Evolutionary conservation across 30 jellyfish, hydroid and myxozoan genomes (phyloP), one percentile per base, ranked within the genome.

Genomic region (Sanderia malayensis): DNA sequence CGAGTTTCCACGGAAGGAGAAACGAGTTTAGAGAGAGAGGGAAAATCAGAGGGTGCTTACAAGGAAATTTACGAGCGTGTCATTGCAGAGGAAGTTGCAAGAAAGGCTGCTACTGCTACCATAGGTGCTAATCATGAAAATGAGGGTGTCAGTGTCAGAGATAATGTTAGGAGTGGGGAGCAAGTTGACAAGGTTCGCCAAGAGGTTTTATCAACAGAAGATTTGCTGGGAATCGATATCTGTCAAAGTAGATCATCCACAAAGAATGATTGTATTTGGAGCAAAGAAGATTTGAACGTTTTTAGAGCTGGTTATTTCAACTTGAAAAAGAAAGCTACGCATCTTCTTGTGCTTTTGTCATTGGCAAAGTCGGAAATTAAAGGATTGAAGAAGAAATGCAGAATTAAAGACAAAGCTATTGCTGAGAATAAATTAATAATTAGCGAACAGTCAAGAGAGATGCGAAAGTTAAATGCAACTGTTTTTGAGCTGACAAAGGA

Each of bases 271-370:
- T n/a, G n/a, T n/a, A 7, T 78, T 13, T 78, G 89, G 89, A 78
- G 82, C 0, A 78, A 78, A 65, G 89, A 65, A 27, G 89, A 78
- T 22, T 82, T 78, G 29, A 82, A 78, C 13, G 29, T 65, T 17
- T 78, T 78, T 52, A 69, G 89, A 18, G 58, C 52, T 32, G 82
- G 89, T 3, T 78, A 41, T 41, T 66, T 52, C 73, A 57, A 64
- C 23, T 65, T 78, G 28, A 78, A 78, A 68, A 78, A 57, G 31
- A 58, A 70, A 1, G 66, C 89, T 1, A 79, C 66, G 32, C 65
- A 66, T 22, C 46, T 78, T 44, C 65, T 78, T n/a, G 28, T 65
- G 52, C n/a, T 78, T 58, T 46, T 78, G 32, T 78, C 89, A 22
- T 58, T 27, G 44, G 61, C 89, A 13, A 78, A 65, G 44, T 20